Percentiles rank a stretch among this genome's conserved stretches.
Conservation (phyloP, 2,797 vertebrate genomes). For the Antrozous pallidus region DNA sequence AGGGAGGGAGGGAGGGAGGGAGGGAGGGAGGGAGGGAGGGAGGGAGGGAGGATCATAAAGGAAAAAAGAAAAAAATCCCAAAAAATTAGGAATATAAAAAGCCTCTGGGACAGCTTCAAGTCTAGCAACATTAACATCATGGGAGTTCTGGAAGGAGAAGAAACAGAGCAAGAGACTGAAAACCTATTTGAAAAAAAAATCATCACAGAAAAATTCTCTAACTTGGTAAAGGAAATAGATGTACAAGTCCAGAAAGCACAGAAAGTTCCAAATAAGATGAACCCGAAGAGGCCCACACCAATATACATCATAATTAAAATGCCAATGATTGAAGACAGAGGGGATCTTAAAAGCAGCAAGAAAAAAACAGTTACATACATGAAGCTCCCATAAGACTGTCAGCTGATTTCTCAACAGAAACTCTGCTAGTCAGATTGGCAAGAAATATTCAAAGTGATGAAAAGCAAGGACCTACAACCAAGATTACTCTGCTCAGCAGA, state of each 20-base stretch:
- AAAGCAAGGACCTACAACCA: not conserved
- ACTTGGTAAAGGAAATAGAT: not conserved
- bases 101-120: not conserved
- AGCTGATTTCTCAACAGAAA: not conserved
- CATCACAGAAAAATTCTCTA: not conserved
- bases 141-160: not conserved
- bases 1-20: too few species aligned
- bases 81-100: not conserved
- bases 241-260: not conserved
- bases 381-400: not conserved
- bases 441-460: not conserved
- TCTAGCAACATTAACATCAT: not conserved
- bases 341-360: not conserved
- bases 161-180: not conserved
- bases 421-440: not conserved
- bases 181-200: not conserved
- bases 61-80: not conserved
- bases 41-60: not conserved
- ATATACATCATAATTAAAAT: not conserved
- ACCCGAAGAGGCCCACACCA: not conserved
- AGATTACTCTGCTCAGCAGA: not conserved
- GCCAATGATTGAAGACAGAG: not conserved
- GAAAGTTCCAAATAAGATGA: not conserved
- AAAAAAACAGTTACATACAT: not conserved
- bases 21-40: too few species aligned